Conservation (phyloP, 1,140 invertebrate genomes). For the Anoplophora glabripennis region DNA sequence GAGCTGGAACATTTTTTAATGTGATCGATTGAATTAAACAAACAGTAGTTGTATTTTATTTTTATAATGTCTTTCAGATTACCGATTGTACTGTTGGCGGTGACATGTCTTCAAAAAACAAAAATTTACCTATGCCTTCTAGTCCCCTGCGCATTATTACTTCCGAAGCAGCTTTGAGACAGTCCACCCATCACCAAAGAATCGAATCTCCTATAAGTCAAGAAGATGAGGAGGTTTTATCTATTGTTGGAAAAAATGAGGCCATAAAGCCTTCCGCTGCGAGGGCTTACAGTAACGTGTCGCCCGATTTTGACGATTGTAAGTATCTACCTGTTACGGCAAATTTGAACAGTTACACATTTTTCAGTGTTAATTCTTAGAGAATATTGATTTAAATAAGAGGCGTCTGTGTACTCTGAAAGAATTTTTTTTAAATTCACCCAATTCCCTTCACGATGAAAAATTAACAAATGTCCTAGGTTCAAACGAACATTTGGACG, state of each 20-base stretch:
- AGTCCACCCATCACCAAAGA: slow-evolving; percentile 10
- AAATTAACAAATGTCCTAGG: not conserved
- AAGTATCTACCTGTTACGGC: too few relatives aligned
- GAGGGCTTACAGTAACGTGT: slow-evolving; percentile 40
- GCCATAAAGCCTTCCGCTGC: slow-evolving; percentile 8
- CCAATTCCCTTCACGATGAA: too few relatives aligned
- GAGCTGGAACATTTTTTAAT: too few relatives aligned
- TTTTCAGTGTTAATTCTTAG: not conserved
- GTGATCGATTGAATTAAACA: too few relatives aligned
- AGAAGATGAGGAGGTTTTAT: slow-evolving; percentile 56
- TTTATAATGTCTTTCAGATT: not conserved
- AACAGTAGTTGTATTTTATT: too few relatives aligned
- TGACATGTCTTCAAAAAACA: not conserved
- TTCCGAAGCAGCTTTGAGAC: not conserved
- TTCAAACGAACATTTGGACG: slow-evolving; percentile 22
- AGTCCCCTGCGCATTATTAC: slow-evolving; percentile 31
- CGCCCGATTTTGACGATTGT: slow-evolving; percentile 37
- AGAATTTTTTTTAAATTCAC: too few relatives aligned
- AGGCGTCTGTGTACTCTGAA: too few relatives aligned
- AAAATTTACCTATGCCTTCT: slow-evolving; percentile 18
- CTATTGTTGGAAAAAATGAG: slow-evolving; percentile 40
- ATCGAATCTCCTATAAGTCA: slow-evolving; percentile 49
- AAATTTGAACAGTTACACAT: slow-evolving; percentile 14
- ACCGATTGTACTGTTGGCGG: not conserved
- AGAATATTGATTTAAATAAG: too few relatives aligned